Evolutionary conservation across 2,888 invertebrate species (phyloP).

Genomic region (Zootermopsis nevadensis): DNA sequence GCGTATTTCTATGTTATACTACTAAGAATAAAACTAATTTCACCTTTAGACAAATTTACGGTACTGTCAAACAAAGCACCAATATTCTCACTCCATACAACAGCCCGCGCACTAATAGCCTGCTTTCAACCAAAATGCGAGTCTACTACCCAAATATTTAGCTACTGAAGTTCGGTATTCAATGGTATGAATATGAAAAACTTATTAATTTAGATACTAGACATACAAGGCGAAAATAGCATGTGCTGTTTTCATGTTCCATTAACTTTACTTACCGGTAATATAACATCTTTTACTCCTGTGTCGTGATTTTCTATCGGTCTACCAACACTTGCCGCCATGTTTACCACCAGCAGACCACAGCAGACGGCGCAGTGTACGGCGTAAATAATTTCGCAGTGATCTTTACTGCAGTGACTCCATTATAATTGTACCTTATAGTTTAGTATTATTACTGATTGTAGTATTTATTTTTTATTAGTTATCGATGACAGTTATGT

Average conservation of each 20-base stretch:
- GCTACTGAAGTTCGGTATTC: not conserved
- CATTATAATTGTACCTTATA: not conserved
- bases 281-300: conserved; percentile 12
- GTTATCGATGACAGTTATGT: not conserved
- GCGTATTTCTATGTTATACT: not conserved
- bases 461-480: not conserved
- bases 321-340: conserved; percentile 60
- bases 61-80: conserved; percentile 24
- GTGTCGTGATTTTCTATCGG: conserved; percentile 58
- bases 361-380: conserved; percentile 57
- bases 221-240: not conserved
- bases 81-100: not conserved
- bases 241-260: not conserved
- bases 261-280: conserved; percentile 27
- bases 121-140: conserved; percentile 8
- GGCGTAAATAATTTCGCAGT: not conserved
- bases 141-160: conserved; percentile 10
- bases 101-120: conserved; percentile 34
- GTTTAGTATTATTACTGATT: not conserved
- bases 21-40: not conserved
- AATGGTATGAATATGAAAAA: not conserved
- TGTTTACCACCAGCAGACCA: conserved; percentile 57
- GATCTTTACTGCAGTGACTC: not conserved
- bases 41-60: not conserved
- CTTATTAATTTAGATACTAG: not conserved